Evolutionary conservation across 1,140 invertebrate genomes (phyloP).

Genomic region (Papilio polyxenes): DNA sequence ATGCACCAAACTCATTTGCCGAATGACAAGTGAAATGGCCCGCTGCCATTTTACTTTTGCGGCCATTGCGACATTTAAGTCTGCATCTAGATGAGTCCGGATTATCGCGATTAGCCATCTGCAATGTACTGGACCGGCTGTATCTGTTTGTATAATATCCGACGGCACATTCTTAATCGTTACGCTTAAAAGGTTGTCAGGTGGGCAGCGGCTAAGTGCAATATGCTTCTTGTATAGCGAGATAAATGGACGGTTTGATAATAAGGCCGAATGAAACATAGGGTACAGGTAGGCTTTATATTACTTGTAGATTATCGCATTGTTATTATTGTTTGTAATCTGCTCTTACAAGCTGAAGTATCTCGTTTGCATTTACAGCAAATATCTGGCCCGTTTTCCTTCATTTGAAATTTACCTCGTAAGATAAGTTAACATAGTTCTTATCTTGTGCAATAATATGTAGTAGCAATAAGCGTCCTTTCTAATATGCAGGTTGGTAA

Average conservation of each 20-base stretch:
- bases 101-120: slow-evolving; percentile 63
- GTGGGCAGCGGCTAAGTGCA: slow-evolving; percentile 10
- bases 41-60: slow-evolving; percentile 66
- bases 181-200: slow-evolving; percentile 12
- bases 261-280: slow-evolving; percentile 35
- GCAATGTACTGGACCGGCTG: slow-evolving; percentile 53
- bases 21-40: slow-evolving; percentile 73
- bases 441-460: slow-evolving; percentile 6
- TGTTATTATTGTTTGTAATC: slow-evolving; percentile 28
- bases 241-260: slow-evolving; percentile 29
- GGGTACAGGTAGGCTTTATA: slow-evolving; percentile 29
- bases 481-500: background rate
- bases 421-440: slow-evolving; percentile 21
- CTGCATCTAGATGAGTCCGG: slow-evolving; percentile 67
- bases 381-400: slow-evolving; percentile 29
- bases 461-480: background rate
- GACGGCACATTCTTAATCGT: slow-evolving; percentile 45
- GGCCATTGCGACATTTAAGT: slow-evolving; percentile 63
- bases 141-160: slow-evolving; percentile 59
- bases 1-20: slow-evolving; percentile 74
- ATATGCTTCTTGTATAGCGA: slow-evolving; percentile 29
- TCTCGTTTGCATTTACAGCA: slow-evolving; percentile 29
- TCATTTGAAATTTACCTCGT: slow-evolving; percentile 31
- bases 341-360: slow-evolving; percentile 19
- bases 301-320: slow-evolving; percentile 31